Percentiles rank a stretch among this genome's conserved stretches.
Evolutionary conservation across 2,113 vertebrate genomes (phyloP).

Genomic region (Cyrtonyx montezumae): DNA sequence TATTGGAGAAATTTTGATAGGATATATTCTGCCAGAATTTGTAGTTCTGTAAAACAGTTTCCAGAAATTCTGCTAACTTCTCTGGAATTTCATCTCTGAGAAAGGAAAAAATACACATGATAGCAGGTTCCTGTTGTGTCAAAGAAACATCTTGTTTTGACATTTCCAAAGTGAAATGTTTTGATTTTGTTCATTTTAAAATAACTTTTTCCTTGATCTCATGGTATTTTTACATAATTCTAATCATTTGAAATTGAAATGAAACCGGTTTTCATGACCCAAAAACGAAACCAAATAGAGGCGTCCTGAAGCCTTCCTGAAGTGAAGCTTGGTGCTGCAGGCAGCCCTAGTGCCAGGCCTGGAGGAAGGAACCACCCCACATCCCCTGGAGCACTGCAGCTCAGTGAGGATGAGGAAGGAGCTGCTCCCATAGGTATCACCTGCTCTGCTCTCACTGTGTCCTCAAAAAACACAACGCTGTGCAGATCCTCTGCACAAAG

Average conservation of each 20-base stretch:
- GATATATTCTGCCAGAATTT: neutral
- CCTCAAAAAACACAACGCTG: neutral
- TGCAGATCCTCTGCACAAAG: neutral
- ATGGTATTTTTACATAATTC: conserved; percentile 36
- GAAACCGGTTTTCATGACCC: conserved; percentile 29
- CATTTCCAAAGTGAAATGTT: conserved; percentile 46
- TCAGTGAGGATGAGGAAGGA: neutral
- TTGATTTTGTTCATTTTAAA: conserved; percentile 56
- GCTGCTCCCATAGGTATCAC: neutral
- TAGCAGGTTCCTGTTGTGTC: conserved; percentile 46
- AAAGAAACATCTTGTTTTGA: conserved; percentile 62
- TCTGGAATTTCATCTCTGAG: conserved; percentile 29
- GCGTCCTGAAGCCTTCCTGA: neutral
- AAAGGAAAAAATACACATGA: neutral
- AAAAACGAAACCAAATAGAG: conserved; percentile 10
- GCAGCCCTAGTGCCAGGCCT: neutral
- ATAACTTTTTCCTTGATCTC: conserved; percentile 38
- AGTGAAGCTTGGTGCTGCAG: neutral
- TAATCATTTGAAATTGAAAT: conserved; percentile 66
- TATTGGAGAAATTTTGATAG: neutral
- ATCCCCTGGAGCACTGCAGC: neutral
- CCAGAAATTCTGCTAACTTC: neutral
- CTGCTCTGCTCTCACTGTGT: neutral
- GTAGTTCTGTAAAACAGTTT: neutral
- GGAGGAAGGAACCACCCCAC: rapidly evolving